Percentiles rank a stretch among this genome's conserved stretches.
Evolutionary conservation across 2,113 vertebrate genomes (phyloP).

Genomic region (Dissostichus mawsoni): DNA sequence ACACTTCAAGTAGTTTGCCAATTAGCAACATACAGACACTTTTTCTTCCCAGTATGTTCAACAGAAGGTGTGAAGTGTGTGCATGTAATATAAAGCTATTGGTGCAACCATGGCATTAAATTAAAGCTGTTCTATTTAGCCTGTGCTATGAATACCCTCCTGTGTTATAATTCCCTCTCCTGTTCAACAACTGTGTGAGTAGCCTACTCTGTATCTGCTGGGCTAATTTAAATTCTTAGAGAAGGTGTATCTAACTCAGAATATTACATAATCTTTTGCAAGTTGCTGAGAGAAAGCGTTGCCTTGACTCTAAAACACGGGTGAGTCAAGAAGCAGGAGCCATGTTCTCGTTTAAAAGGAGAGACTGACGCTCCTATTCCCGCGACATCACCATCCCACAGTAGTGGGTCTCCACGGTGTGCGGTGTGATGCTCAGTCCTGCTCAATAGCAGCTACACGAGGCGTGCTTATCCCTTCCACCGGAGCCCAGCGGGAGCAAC

Average conservation of each 20-base stretch:
- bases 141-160: constrained; percentile 20
- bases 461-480: constrained; percentile 56
- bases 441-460: constrained; percentile 67
- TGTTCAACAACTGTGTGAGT: background rate
- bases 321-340: constrained; percentile 60
- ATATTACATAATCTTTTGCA: background rate
- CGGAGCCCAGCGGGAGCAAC: constrained; percentile 32
- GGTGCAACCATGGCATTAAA: constrained; percentile 50
- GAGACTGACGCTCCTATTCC: constrained; percentile 75
- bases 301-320: constrained; percentile 24
- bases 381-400: constrained; percentile 78
- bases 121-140: constrained; percentile 51
- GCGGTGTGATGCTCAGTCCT: constrained; percentile 69
- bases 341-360: constrained; percentile 64
- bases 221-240: background rate
- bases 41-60: constrained; percentile 35
- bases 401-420: constrained; percentile 58
- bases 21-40: background rate
- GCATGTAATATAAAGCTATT: constrained; percentile 8
- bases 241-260: background rate
- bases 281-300: background rate
- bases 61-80: constrained; percentile 60
- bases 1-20: background rate
- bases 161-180: background rate
- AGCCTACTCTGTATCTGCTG: background rate